Conservation (phyloP, 2,113 vertebrate genomes). For the Chaenocephalus aceratus region DNA sequence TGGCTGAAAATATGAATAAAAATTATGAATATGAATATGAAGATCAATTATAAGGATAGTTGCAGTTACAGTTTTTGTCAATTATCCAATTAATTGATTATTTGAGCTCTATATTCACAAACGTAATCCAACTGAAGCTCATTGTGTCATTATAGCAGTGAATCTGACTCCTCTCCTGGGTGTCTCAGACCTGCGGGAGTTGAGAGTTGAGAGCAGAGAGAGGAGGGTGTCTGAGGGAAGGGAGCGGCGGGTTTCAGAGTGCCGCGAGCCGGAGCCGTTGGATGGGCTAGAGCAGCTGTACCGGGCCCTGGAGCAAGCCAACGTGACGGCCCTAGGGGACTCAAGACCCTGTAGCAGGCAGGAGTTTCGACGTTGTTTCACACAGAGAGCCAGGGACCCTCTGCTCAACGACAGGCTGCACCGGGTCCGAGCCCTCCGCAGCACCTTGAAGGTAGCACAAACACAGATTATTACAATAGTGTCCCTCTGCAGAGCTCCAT, state of each 20-base stretch:
- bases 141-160: background rate
- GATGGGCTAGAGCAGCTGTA: slow-evolving; percentile 91
- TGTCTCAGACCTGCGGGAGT: slow-evolving; percentile 72
- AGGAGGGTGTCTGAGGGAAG: slow-evolving; percentile 81
- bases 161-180: slow-evolving; percentile 21
- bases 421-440: slow-evolving; percentile 90
- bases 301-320: slow-evolving; percentile 86
- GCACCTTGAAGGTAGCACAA: slow-evolving; percentile 91
- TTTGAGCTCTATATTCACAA: background rate
- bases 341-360: slow-evolving; percentile 89
- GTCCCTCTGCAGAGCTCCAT: background rate
- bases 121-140: background rate
- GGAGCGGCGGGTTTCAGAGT: slow-evolving; percentile 87
- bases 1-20: background rate
- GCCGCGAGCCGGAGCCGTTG: slow-evolving; percentile 71
- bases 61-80: too few relatives aligned
- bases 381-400: slow-evolving; percentile 89
- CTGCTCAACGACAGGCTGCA: slow-evolving; percentile 92
- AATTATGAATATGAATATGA: too few relatives aligned
- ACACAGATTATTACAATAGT: background rate
- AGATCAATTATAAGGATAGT: background rate
- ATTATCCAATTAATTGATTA: background rate
- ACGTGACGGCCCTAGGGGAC: slow-evolving; percentile 88
- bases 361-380: slow-evolving; percentile 90
- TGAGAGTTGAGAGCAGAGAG: slow-evolving; percentile 76